Percentiles rank a stretch among this genome's conserved stretches.
Conservation (phyloP, 2,888 invertebrate genomes). For the Zygaena filipendulae region DNA sequence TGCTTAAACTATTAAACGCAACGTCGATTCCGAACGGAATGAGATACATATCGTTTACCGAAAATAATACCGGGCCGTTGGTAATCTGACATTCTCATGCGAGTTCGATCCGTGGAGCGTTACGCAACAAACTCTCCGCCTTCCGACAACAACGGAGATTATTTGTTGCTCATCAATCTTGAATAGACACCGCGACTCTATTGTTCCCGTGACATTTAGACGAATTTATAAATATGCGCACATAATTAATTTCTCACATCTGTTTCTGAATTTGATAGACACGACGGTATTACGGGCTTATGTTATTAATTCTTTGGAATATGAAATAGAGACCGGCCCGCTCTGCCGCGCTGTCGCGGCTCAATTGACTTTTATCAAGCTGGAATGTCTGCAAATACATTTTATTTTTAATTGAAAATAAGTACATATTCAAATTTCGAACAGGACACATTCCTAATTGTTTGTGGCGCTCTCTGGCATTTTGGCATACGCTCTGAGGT, state of each 20-base stretch:
- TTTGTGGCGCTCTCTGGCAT: constrained; percentile 47
- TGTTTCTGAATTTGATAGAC: too few species aligned
- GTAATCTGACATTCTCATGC: constrained; percentile 54
- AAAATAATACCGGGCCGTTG: constrained; percentile 54
- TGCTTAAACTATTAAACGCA: constrained; percentile 53
- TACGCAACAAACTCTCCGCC: constrained; percentile 48
- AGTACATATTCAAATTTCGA: constrained; percentile 48
- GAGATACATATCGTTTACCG: constrained; percentile 60
- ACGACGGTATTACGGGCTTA: too few species aligned
- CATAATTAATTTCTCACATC: constrained; percentile 33
- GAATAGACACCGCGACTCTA: constrained; percentile 54
- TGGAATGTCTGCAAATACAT: too few species aligned
- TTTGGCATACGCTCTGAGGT: constrained; percentile 58
- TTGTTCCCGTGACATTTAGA: constrained; percentile 65
- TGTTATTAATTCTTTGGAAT: too few species aligned
- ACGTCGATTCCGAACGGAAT: constrained; percentile 44
- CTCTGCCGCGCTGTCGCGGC: too few species aligned
- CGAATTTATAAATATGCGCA: constrained; percentile 56
- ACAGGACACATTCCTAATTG: constrained; percentile 59
- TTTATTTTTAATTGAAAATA: constrained; percentile 43
- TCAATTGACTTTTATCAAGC: too few species aligned
- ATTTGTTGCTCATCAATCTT: constrained; percentile 62
- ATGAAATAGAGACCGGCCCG: too few species aligned
- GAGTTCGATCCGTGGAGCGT: constrained; percentile 23
- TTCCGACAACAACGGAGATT: constrained; percentile 48